Evolutionary conservation across 2,888 invertebrate species (phyloP).

Genomic region (Acanthosoma haemorrhoidale): DNA sequence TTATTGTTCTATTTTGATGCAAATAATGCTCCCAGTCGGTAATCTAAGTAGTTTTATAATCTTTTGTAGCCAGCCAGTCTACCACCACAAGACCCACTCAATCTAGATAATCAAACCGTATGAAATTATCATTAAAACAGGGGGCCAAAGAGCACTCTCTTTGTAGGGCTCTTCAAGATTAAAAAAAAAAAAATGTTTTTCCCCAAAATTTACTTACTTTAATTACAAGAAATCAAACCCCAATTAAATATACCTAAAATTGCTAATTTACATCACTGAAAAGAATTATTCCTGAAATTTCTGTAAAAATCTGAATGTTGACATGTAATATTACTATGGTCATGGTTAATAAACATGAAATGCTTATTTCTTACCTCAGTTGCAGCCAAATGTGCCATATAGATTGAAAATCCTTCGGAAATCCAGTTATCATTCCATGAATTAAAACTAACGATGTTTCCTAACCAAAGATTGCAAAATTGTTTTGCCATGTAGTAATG

Average conservation of each 20-base stretch:
- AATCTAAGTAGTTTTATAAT: no score
- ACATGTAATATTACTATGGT: no score
- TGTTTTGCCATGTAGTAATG: neutral
- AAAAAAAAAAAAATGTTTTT: neutral
- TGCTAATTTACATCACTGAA: neutral
- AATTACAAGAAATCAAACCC: neutral
- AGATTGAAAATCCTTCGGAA: slow-evolving; percentile 4
- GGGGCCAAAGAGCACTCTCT: no score
- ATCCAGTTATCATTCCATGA: neutral
- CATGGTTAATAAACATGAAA: no score
- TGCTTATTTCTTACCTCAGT: neutral
- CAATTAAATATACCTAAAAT: neutral
- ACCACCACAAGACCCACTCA: no score
- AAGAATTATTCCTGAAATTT: neutral
- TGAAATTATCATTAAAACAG: no score
- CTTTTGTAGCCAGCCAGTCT: no score
- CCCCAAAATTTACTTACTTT: neutral
- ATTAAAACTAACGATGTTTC: slow-evolving; percentile 17
- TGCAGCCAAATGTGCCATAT: slow-evolving; percentile 11
- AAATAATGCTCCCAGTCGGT: no score
- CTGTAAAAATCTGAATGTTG: no score
- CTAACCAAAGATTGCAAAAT: slow-evolving; percentile 6
- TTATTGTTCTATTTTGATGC: no score
- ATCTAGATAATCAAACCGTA: no score
- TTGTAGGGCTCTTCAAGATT: no score